phyloP scores from a whole-genome alignment of 2,797 vertebrate genomes.

The Hydrophis major region DNA sequence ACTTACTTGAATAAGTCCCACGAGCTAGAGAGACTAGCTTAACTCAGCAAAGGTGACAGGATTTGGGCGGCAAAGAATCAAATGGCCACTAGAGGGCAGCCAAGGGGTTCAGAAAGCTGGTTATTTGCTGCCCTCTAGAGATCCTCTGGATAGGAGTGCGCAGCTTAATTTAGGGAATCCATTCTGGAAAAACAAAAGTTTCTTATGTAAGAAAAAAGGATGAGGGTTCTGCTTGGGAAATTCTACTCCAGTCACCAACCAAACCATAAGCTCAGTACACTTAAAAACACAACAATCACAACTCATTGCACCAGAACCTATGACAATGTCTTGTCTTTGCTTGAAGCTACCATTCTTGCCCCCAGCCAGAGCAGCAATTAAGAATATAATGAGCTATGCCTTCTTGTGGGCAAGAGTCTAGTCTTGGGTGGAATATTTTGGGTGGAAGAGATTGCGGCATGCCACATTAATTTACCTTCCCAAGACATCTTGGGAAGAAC shows the following conservation, averaged over 20 bases:
- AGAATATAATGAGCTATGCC: constrained; percentile 27
- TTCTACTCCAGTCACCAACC: neutral
- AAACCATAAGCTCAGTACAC: neutral
- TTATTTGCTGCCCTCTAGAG: neutral
- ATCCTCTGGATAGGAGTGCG: no score
- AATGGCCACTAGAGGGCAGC: neutral
- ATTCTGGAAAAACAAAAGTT: neutral
- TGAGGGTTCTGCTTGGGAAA: neutral
- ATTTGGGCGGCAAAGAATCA: neutral
- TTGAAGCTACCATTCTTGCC: constrained; percentile 9
- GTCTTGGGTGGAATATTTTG: constrained; percentile 27
- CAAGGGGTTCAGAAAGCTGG: neutral
- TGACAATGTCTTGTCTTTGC: neutral
- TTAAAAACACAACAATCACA: neutral
- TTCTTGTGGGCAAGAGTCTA: constrained; percentile 3
- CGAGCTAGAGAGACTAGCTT: no score
- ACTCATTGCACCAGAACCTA: neutral
- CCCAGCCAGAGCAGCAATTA: neutral
- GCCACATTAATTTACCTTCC: constrained; percentile 26
- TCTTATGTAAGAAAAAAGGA: neutral
- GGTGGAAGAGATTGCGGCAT: neutral
- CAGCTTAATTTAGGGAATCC: neutral
- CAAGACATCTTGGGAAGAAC: neutral
- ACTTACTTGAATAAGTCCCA: neutral
- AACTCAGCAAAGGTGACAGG: neutral